Conservation (phyloP, 2,888 invertebrate species). For the Papilio elwesi region DNA sequence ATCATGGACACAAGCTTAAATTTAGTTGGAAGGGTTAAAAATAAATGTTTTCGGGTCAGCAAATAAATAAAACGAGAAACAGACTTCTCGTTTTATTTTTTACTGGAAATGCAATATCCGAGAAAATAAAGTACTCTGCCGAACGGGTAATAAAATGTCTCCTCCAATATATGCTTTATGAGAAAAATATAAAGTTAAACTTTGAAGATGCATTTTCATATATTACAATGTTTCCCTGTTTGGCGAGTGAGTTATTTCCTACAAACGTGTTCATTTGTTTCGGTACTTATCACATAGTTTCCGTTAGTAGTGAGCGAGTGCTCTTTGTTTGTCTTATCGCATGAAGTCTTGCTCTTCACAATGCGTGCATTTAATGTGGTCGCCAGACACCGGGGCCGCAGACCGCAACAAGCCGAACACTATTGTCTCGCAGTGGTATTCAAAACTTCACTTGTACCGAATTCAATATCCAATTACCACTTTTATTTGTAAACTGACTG, state of each 20-base stretch:
- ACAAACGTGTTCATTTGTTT: slow-evolving; percentile 15
- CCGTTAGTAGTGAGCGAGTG: slow-evolving; percentile 11
- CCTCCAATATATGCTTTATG: slow-evolving; percentile 18
- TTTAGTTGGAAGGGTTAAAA: not conserved
- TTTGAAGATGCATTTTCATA: slow-evolving; percentile 12
- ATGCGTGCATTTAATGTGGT: slow-evolving; percentile 22
- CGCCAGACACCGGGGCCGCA: slow-evolving; percentile 4
- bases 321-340: slow-evolving; percentile 32
- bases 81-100: not conserved
- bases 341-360: slow-evolving; percentile 29
- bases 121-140: not conserved
- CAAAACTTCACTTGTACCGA: slow-evolving; percentile 29
- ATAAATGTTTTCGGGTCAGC: not conserved
- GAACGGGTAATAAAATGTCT: not conserved
- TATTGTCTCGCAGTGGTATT: slow-evolving; percentile 30
- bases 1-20: slow-evolving; percentile 7
- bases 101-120: slow-evolving; percentile 4
- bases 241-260: not conserved
- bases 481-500: slow-evolving; percentile 26
- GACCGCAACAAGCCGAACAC: slow-evolving; percentile 29
- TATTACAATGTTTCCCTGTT: not conserved
- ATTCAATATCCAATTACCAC: slow-evolving; percentile 37
- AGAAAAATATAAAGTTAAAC: not conserved
- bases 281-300: not conserved
- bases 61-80: not conserved